Evolutionary conservation across 2,113 vertebrate genomes (phyloP).

Genomic region (Alethe castanea): DNA sequence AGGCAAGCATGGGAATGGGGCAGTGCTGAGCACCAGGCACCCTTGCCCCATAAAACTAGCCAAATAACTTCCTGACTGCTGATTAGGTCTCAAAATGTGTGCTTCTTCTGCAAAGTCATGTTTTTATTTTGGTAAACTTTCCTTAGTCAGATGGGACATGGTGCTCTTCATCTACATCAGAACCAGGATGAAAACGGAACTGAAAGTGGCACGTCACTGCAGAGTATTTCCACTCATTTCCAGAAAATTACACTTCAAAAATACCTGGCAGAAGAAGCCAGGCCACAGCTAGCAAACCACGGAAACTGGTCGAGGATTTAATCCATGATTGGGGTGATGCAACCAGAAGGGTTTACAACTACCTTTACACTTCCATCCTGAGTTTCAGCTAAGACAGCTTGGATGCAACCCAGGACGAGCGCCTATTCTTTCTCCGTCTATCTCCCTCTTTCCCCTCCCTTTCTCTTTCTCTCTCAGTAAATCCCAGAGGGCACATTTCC

Average conservation of each 20-base stretch:
- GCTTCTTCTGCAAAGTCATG: neutral
- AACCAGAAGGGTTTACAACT: neutral
- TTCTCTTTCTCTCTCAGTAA: neutral
- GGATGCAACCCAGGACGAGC: neutral
- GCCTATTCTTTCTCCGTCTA: neutral
- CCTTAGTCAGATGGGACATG: neutral
- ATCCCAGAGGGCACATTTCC: slow-evolving; percentile 25
- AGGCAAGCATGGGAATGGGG: neutral
- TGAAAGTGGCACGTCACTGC: neutral
- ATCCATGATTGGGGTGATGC: neutral
- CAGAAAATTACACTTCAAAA: neutral
- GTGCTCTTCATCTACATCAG: neutral
- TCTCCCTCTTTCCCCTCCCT: neutral
- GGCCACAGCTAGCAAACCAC: neutral
- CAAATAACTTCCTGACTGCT: neutral
- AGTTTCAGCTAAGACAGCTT: neutral
- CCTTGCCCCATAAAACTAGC: neutral
- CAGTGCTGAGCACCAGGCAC: neutral
- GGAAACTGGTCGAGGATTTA: neutral
- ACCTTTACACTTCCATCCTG: neutral
- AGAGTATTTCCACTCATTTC: neutral
- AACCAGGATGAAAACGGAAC: neutral
- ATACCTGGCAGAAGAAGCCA: neutral
- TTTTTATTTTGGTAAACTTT: neutral
- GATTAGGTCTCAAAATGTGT: neutral